These are phyloP conservation scores for Lasiurus cinereus DNA, from an alignment of 2,113 vertebrate genomes.

Conservation along the genomic window DNA sequence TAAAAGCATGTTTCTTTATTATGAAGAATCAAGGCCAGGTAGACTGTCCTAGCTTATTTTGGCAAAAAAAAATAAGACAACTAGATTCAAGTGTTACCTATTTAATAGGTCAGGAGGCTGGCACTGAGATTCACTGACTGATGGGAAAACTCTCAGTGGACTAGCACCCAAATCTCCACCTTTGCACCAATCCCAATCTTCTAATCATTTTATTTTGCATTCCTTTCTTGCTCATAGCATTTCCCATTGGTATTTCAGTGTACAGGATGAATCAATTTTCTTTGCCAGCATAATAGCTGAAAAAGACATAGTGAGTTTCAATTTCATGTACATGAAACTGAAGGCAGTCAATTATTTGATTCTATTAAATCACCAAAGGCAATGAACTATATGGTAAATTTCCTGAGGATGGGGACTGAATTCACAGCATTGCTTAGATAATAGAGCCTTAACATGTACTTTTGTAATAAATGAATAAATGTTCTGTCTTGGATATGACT, in stretches of 20 bases:
- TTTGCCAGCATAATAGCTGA: neutral
- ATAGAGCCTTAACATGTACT: neutral
- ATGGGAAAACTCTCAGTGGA: neutral
- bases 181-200: neutral
- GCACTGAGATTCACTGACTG: neutral
- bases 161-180: neutral
- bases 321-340: neutral
- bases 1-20: neutral
- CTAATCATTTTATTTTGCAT: neutral
- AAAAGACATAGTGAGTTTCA: neutral
- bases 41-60: neutral
- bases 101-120: neutral
- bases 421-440: neutral
- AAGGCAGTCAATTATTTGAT: neutral
- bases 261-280: neutral
- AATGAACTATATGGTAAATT: neutral
- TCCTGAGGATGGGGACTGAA: neutral
- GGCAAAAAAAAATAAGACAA: neutral
- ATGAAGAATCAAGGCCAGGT: neutral
- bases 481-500: neutral
- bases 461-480: neutral
- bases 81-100: neutral
- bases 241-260: neutral
- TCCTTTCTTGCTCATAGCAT: neutral
- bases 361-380: neutral